These are phyloP conservation scores for Calephelis virginiensis DNA, from an alignment of 1,140 invertebrate species.

Conservation along the genomic window DNA sequence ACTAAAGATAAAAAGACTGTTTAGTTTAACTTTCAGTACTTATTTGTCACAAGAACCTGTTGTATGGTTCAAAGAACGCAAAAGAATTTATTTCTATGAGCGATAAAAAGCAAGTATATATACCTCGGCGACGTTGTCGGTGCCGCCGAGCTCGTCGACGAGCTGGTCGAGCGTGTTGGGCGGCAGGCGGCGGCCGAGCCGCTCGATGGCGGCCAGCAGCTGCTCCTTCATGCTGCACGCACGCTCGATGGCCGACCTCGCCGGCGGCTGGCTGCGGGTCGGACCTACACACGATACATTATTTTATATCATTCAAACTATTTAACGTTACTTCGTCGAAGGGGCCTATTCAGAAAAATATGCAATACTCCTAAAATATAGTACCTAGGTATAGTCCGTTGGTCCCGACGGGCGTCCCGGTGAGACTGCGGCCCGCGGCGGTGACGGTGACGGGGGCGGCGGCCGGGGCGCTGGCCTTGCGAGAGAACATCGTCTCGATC, in stretches of 20 bases:
- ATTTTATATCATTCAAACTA: neutral
- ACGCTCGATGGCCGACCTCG: slow-evolving; percentile 89
- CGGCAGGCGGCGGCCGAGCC: slow-evolving; percentile 92
- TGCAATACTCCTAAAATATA: no score
- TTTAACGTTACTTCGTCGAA: no score
- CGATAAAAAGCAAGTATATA: no score
- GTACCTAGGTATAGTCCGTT: slow-evolving; percentile 69
- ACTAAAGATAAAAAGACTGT: no score
- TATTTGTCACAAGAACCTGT: no score
- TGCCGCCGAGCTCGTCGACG: slow-evolving; percentile 98
- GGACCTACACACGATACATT: slow-evolving; percentile 34
- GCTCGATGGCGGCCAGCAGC: slow-evolving; percentile 91
- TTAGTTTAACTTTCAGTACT: no score
- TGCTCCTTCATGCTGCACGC: slow-evolving; percentile 96
- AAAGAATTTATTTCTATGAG: no score
- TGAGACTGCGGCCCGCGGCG: slow-evolving; percentile 45
- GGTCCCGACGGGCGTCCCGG: slow-evolving; percentile 70
- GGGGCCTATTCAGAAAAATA: no score
- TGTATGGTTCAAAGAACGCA: no score
- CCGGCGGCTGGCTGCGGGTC: slow-evolving; percentile 77
- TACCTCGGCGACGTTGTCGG: slow-evolving; percentile 97
- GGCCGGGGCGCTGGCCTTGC: slow-evolving; percentile 71
- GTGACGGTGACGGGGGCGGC: slow-evolving; percentile 50
- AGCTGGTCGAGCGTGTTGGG: slow-evolving; percentile 99
- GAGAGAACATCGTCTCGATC: slow-evolving; percentile 83